Base-by-base conservation (phyloP, 2,888 invertebrate genomes). In the Lydus trimaculatus region DNA sequence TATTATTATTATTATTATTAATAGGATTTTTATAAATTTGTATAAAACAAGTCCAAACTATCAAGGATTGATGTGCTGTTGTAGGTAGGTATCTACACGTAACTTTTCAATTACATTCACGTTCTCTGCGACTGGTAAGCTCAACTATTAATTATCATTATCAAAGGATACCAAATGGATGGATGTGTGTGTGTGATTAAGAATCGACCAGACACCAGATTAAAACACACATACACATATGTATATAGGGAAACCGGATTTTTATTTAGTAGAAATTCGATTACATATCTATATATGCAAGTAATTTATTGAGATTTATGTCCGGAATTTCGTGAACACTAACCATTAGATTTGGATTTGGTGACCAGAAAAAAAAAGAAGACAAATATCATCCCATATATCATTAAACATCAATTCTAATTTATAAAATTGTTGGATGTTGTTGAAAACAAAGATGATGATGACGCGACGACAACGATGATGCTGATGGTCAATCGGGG, bases 61-160 rank as follows among this genome's bases (percentile, higher is more conserved):
- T 3, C 20, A 48, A 52, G 3, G 52, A 52, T 52, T 23, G 52
- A 52, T 52, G 52, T n/a, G n/a, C 17, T 43, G 43, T 52, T 52
- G 52, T 52, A 13, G 13, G 25, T 52, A 31, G 15, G 31, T 17
- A 25, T 59, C n/a, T n/a, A 63, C 62, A 36, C 28, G 59, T 59
- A 67, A 65, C 58, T 65, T 65, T 69, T 69, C 69, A 69, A 69
- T 69, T 69, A 69, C 31, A 36, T 23, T 15, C 58, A 28, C 43
- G 31, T 64, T 58, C 58, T 62, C 58, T 58, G 63, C 52, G n/a
- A n/a, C 64, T 65, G 64, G 65, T 59, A 67, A 71, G 67, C 69
- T 70, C 43, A 63, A 61, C 70, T 71, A 73, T 73, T 72, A 70
- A 73, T 73, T 72, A 72, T 73, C 68, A 71, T 72, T 71, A 73